phyloP scores from a whole-genome alignment of 23 tunicate genomes.

The Clavelina lepadiformis region DNA sequence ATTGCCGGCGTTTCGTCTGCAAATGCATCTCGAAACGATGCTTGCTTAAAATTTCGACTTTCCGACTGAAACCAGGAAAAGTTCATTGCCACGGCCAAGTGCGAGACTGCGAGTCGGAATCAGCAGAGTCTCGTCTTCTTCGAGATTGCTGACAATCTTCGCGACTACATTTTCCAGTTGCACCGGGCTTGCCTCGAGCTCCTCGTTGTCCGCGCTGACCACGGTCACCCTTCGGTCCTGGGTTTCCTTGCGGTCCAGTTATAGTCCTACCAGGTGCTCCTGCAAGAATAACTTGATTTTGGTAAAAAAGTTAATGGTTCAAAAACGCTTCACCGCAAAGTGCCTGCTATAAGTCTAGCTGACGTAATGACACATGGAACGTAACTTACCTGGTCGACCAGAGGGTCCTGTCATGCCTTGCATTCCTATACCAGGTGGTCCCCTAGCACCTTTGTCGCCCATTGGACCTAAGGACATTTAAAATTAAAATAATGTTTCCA shows the following conservation, averaged over 20 bases:
- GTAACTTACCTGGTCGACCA: constrained; percentile 58
- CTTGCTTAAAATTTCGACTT: no score
- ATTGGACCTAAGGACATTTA: constrained; percentile 28
- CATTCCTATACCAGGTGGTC: constrained; percentile 45
- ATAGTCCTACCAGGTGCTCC: constrained; percentile 24
- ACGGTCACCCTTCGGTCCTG: constrained; percentile 23
- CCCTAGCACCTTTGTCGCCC: constrained; percentile 50
- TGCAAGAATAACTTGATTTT: no score
- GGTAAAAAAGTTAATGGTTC: no score
- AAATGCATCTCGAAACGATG: no score
- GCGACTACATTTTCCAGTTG: constrained; percentile 49
- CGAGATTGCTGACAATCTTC: constrained; percentile 32
- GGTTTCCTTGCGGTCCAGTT: constrained; percentile 31
- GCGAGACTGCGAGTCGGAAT: no score
- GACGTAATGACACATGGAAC: no score
- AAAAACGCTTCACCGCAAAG: no score
- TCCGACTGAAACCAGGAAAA: no score
- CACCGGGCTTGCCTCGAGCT: constrained; percentile 38
- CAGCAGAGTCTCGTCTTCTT: background rate
- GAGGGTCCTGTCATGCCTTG: constrained; percentile 45
- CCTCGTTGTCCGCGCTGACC: constrained; percentile 38
- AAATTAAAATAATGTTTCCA: no score
- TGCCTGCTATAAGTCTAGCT: no score
- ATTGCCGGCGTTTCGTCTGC: no score
- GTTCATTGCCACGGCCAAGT: no score